Percentiles rank a stretch among this genome's conserved stretches.
phyloP scores from a whole-genome alignment of 2,888 invertebrate species.

The Caprella mutica region DNA sequence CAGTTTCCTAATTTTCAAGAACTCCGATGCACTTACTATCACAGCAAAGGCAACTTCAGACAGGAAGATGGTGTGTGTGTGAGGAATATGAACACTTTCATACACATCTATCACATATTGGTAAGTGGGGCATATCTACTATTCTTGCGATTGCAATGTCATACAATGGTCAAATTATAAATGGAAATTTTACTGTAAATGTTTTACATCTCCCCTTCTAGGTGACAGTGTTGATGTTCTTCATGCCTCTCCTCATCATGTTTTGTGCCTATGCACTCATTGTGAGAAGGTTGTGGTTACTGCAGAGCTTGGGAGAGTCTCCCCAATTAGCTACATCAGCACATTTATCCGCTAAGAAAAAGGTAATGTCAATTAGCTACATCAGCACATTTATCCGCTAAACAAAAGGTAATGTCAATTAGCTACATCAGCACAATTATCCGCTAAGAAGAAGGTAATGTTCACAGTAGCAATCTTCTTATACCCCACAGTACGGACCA shows the following conservation, averaged over 20 bases:
- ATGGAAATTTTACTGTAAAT: too few relatives aligned
- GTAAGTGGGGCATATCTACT: too few relatives aligned
- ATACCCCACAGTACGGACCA: too few relatives aligned
- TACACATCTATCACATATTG: conserved; percentile 7
- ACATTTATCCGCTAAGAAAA: conserved; percentile 3
- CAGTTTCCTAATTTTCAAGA: conserved; percentile 5
- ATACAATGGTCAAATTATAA: too few relatives aligned
- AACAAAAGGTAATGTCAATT: too few relatives aligned
- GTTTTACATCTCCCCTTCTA: too few relatives aligned
- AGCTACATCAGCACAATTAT: too few relatives aligned
- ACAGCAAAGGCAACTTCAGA: background rate
- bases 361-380: background rate
- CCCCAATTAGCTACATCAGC: conserved; percentile 1
- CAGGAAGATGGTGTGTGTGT: background rate
- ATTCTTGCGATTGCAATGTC: too few relatives aligned
- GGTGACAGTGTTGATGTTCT: conserved; percentile 8
- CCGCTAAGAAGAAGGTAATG: too few relatives aligned
- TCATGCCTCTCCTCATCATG: conserved; percentile 7
- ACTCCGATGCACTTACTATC: conserved; percentile 5
- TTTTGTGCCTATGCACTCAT: conserved; percentile 1
- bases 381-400: too few relatives aligned
- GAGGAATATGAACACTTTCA: conserved; percentile 3
- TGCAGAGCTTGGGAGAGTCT: conserved; percentile 4
- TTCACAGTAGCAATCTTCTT: too few relatives aligned
- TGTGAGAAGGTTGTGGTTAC: conserved; percentile 4